Base-by-base conservation (phyloP, 2,888 invertebrate species). In the Dioctria linearis region DNA sequence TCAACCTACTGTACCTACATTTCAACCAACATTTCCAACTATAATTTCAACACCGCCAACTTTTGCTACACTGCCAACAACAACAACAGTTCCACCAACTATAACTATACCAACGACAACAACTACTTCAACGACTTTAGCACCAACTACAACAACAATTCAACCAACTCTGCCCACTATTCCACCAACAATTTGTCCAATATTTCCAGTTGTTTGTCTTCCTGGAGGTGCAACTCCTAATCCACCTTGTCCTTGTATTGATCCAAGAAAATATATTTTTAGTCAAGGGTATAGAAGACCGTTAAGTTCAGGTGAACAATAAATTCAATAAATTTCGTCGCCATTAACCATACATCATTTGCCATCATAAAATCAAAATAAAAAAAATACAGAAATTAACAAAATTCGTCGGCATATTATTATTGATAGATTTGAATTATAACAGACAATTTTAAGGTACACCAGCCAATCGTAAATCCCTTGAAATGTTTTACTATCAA, bases 221-320 rank as follows among this genome's bases (percentile, higher is more conserved):
- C 83, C 86, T 0, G 86, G 86, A 2, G 87, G 88, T 3, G 81
- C 83, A 11, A 84, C 85, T 8, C 88, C 89, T 0, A 82, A 87
- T 65, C 85, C 87, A 3, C 84, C 86, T 78, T 89, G 89, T 57
- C 88, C 89, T 25, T 89, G 89, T 81, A 88, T 89, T 42, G 89
- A 89, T 86, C 88, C 89, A 0, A 84, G 88, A 3, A 40, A 49
- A 4, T 63, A 76, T 39, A 46, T 63, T 6, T 49, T 63, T 46
- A 13, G 40, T 39, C 37, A 37, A 37, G 40, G 40, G 39, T 25
- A 25, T 63, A 63, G 6, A 5, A 37, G 6, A 5, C 4, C 3
- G 2, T 39, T 37, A 39, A 37, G 63, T 3, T 9, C 4, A 63
- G 63, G 63, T 9, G 63, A 40, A 63, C 13, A 40, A 13, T 13